A percentile compares a stretch with the other conserved stretches of the same genome.
phyloP scores from a whole-genome alignment of 2,888 invertebrate species.

The Tipula lateralis region DNA sequence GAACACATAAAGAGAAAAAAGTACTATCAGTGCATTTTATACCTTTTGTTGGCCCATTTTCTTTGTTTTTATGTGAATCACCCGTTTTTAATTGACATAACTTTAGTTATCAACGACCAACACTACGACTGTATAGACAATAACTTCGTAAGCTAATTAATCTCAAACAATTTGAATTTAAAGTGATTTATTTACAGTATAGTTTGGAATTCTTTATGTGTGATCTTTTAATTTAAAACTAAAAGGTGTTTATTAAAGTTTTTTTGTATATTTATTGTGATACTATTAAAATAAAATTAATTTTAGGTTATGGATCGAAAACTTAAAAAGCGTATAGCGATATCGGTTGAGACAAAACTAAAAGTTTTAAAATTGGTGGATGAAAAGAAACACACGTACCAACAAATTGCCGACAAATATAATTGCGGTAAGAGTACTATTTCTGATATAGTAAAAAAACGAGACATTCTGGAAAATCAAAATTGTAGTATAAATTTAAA shows the following conservation, averaged over 20 bases:
- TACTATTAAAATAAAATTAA: no score
- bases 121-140: no score
- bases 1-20: no score
- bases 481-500: no score
- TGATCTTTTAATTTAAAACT: not conserved
- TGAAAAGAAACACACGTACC: not conserved
- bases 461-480: no score
- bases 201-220: no score
- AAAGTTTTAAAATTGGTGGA: not conserved
- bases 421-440: no score
- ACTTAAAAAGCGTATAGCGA: not conserved
- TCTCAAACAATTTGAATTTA: not conserved
- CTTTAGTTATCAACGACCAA: not conserved
- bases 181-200: not conserved
- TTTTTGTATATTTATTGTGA: not conserved
- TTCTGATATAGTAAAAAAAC: no score
- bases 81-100: not conserved
- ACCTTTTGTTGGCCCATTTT: not conserved
- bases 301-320: no score
- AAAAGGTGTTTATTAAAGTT: not conserved
- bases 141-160: no score
- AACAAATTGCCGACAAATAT: not conserved
- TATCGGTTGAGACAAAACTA: not conserved
- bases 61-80: not conserved
- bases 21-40: no score